Percentiles rank a stretch among this genome's conserved stretches.
Evolutionary conservation across 30 jellyfish, hydroid and myxozoan genomes (phyloP).

Genomic region (Aurelia aurita complex sp. Pacific): DNA sequence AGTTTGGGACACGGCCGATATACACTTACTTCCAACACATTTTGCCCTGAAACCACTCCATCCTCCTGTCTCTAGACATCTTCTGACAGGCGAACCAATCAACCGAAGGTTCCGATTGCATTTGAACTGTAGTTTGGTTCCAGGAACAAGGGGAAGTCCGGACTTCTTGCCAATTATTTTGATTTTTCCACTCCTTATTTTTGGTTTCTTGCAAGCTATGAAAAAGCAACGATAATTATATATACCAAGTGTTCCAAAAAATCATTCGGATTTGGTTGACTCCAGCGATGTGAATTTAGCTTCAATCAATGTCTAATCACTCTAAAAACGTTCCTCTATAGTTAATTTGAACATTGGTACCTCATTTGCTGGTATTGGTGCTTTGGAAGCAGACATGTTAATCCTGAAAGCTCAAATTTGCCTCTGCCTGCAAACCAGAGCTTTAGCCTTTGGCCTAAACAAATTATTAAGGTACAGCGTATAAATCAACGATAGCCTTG

Average conservation of each 20-base stretch:
- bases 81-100: slow-evolving; percentile 37
- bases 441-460: too few species aligned
- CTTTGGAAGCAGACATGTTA: too few species aligned
- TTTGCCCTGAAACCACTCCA: slow-evolving; percentile 68
- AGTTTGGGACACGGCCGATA: background rate
- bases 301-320: too few species aligned
- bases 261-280: too few species aligned
- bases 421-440: too few species aligned
- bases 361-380: too few species aligned
- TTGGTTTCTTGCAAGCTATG: slow-evolving; percentile 14
- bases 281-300: too few species aligned
- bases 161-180: slow-evolving; percentile 10
- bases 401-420: too few species aligned
- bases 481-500: too few species aligned
- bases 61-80: slow-evolving; percentile 38
- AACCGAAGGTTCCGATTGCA: slow-evolving; percentile 44
- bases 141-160: background rate
- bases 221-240: background rate
- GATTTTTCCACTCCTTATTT: slow-evolving; percentile 12
- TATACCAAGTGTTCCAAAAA: background rate
- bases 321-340: too few species aligned
- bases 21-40: slow-evolving; percentile 45
- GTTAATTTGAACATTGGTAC: too few species aligned
- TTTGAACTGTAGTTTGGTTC: slow-evolving; percentile 3
- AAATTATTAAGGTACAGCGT: too few species aligned